Conservation (phyloP, 2,888 invertebrate genomes). For the Aporophyla nigra region DNA sequence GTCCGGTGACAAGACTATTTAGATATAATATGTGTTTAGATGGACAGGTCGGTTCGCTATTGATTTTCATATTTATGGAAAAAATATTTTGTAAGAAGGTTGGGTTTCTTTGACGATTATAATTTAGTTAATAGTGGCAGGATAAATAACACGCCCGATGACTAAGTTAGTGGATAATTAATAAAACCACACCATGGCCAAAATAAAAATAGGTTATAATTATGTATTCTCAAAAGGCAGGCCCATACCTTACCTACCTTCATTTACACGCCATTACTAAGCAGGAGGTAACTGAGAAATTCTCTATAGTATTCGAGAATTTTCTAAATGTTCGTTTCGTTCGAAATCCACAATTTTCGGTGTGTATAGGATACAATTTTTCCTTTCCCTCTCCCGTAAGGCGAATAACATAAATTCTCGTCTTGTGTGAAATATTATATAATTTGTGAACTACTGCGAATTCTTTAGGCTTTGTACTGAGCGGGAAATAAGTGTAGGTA, state of each 20-base stretch:
- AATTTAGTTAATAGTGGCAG: not conserved
- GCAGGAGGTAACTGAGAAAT: constrained; percentile 1
- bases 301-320: constrained; percentile 12
- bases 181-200: not conserved
- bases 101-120: not conserved
- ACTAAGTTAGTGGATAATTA: not conserved
- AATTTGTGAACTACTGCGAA: constrained; percentile 70
- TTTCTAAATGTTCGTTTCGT: constrained; percentile 1
- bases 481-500: not conserved
- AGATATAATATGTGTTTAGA: constrained; percentile 48
- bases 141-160: not conserved
- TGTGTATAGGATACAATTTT: constrained; percentile 68
- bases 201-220: not conserved
- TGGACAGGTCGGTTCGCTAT: not conserved
- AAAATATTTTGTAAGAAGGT: constrained; percentile 11
- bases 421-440: constrained; percentile 68
- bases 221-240: not conserved
- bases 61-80: constrained; percentile 18
- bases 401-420: constrained; percentile 73
- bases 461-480: constrained; percentile 60
- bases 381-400: constrained; percentile 71
- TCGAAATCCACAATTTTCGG: constrained; percentile 40
- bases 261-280: not conserved
- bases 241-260: too few relatives aligned
- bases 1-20: constrained; percentile 53